phyloP scores from a whole-genome alignment of 1,140 invertebrate species.

The Plutomurus gul region DNA sequence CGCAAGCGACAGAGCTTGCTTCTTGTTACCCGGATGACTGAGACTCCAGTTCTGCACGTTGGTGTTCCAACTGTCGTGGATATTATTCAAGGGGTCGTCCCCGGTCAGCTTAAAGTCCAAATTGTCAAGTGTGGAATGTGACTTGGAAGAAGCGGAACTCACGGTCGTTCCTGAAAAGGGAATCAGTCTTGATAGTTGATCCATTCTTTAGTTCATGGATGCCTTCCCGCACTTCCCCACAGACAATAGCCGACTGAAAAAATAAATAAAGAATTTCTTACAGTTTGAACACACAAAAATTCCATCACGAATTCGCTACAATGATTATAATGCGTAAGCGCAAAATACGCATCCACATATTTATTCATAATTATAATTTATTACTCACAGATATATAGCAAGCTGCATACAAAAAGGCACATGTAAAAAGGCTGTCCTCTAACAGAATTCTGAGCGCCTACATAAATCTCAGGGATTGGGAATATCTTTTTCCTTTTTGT shows the following conservation, averaged over 20 bases:
- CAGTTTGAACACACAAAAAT: neutral
- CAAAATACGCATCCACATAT: neutral
- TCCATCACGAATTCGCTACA: neutral
- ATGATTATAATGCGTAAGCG: neutral
- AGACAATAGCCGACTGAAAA: neutral
- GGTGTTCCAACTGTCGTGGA: neutral
- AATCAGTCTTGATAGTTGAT: neutral
- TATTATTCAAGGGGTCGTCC: neutral
- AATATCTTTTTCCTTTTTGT: no score
- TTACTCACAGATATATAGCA: neutral
- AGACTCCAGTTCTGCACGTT: neutral
- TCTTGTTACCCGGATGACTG: neutral
- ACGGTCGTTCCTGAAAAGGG: neutral
- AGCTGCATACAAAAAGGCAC: neutral
- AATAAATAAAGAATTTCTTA: neutral
- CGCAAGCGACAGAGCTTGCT: neutral
- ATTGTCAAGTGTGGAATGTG: slow-evolving; percentile 10
- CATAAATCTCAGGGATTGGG: neutral
- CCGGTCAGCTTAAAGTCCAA: neutral
- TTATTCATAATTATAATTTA: neutral
- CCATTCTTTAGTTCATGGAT: neutral
- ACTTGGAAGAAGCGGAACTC: neutral
- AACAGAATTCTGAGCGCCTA: no score
- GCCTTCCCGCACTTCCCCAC: neutral
- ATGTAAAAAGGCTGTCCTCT: no score